Percentiles rank a stretch among this genome's conserved stretches.
phyloP scores from a whole-genome alignment of 2,888 invertebrate genomes.

The Onthophagus sagittarius region DNA sequence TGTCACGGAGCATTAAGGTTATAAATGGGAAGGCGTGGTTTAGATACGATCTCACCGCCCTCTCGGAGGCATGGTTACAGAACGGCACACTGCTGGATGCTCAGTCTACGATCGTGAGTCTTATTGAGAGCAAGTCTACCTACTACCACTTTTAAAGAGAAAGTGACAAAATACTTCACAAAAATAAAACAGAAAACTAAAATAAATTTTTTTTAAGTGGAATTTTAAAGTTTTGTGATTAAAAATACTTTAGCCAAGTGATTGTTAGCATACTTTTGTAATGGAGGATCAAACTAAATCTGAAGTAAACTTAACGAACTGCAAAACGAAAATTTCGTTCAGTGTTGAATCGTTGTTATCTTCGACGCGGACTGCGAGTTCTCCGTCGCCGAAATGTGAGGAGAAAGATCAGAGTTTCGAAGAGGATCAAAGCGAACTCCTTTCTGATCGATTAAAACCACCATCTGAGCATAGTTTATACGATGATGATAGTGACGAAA shows the following conservation, averaged over 20 bases:
- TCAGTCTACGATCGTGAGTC: conserved; percentile 21
- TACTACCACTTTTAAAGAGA: conserved; percentile 24
- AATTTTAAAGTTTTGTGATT: not conserved
- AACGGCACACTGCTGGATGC: conserved; percentile 15
- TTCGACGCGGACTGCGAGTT: conserved; percentile 32
- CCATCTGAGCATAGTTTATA: conserved; percentile 26
- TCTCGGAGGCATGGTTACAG: conserved; percentile 30
- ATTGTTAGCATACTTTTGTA: not conserved
- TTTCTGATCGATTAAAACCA: conserved; percentile 18
- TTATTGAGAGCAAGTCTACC: conserved; percentile 8
- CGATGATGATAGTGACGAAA: conserved; percentile 51
- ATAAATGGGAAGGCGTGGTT: conserved; percentile 31
- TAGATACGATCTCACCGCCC: conserved; percentile 33
- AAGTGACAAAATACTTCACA: not conserved
- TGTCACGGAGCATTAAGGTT: conserved; percentile 29
- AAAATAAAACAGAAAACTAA: not conserved
- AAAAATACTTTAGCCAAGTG: not conserved
- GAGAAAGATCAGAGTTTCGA: conserved; percentile 21
- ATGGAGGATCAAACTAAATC: conserved; percentile 42
- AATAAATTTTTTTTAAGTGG: not conserved
- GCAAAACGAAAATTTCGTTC: conserved; percentile 66
- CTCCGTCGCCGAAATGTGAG: conserved; percentile 18
- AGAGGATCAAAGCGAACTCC: conserved; percentile 19
- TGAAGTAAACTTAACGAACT: conserved; percentile 40
- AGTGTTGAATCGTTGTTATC: conserved; percentile 65